A percentile compares a stretch with the other conserved stretches of the same genome.
These are phyloP conservation scores for Dinoponera quadriceps DNA, from an alignment of 1,140 invertebrate species.

Conservation along the genomic window DNA sequence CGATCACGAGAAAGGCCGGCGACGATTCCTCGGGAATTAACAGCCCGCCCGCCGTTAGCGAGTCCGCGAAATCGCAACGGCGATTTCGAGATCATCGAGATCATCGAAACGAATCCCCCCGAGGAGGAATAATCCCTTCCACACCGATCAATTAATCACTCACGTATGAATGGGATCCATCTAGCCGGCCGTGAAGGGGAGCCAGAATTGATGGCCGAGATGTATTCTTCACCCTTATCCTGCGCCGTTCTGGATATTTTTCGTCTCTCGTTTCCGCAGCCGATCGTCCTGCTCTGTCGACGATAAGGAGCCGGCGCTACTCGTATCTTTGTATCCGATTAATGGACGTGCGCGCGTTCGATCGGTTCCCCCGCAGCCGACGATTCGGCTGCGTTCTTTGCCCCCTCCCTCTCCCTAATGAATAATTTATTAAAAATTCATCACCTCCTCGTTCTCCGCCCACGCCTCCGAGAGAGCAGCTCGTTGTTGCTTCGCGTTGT, in stretches of 20 bases:
- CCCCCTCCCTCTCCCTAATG: constrained; percentile 53
- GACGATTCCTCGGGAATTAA: background rate
- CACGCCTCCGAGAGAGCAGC: constrained; percentile 8
- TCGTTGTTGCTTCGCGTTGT: constrained; percentile 32
- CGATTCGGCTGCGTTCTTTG: constrained; percentile 27
- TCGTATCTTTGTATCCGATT: constrained; percentile 67
- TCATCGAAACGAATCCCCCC: constrained; percentile 30
- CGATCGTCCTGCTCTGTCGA: background rate
- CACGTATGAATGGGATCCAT: constrained; percentile 45
- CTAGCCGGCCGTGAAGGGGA: constrained; percentile 43
- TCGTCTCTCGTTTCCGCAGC: constrained; percentile 16
- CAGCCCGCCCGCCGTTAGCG: background rate
- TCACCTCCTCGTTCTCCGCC: constrained; percentile 22
- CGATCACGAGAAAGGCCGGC: constrained; percentile 4
- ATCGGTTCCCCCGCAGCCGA: constrained; percentile 53
- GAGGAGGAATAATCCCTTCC: constrained; percentile 26
- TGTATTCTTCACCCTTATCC: constrained; percentile 51
- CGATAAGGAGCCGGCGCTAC: constrained; percentile 58
- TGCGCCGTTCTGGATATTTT: constrained; percentile 35
- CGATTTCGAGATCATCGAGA: constrained; percentile 27
- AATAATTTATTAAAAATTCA: constrained; percentile 77
- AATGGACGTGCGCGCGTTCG: constrained; percentile 57
- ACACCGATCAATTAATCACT: constrained; percentile 63
- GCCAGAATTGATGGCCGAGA: constrained; percentile 54
- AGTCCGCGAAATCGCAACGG: background rate